Conservation (phyloP, 2,797 vertebrate genomes). For the Spondyliosoma cantharus region DNA sequence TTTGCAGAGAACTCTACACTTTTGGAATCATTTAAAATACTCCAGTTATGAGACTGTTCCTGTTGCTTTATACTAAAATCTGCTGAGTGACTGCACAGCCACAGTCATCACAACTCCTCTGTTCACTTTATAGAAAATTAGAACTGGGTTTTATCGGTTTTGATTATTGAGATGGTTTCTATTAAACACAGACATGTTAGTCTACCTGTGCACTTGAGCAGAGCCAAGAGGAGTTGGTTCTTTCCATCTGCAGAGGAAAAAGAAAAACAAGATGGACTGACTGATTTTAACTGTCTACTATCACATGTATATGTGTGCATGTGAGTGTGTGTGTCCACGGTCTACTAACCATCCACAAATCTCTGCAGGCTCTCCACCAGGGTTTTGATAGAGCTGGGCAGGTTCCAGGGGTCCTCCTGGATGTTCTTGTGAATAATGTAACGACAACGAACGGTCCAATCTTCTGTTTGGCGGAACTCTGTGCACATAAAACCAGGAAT, state of each 20-base stretch:
- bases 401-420: constrained; percentile 99
- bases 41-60: constrained; percentile 41
- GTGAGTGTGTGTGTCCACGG: background rate
- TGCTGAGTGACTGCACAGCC: constrained; percentile 21
- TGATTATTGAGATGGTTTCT: constrained; percentile 20
- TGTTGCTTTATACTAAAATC: constrained; percentile 16
- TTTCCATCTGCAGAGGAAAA: constrained; percentile 90
- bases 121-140: constrained; percentile 42
- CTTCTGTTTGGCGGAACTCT: constrained; percentile 97
- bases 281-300: constrained; percentile 2
- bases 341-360: constrained; percentile 92
- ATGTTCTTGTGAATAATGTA: constrained; percentile 94
- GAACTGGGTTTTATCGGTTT: constrained; percentile 11
- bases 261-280: constrained; percentile 40
- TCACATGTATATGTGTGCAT: background rate
- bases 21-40: constrained; percentile 51
- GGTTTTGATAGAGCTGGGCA: constrained; percentile 96
- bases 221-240: constrained; percentile 95
- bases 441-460: constrained; percentile 90
- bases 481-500: constrained; percentile 35
- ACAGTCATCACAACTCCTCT: constrained; percentile 8
- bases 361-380: constrained; percentile 95
- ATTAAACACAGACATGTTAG: constrained; percentile 18
- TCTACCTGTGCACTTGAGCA: constrained; percentile 97
- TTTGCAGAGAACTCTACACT: constrained; percentile 40